Conservation (phyloP, 2,113 vertebrate genomes). For the Protobothrops flavoviridis region DNA sequence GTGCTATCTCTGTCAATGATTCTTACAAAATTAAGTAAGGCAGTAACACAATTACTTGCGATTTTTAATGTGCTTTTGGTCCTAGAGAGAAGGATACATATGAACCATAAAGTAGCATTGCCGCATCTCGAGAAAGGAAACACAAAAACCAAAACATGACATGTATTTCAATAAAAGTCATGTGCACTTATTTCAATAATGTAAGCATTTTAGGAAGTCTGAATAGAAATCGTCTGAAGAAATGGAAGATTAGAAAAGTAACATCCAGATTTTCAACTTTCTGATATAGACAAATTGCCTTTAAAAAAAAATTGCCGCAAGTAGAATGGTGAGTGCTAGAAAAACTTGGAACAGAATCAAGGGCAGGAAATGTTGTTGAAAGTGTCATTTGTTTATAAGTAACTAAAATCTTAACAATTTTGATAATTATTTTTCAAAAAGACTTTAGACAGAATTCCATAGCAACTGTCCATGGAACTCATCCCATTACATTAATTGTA, state of each 20-base stretch:
- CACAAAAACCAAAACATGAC: neutral
- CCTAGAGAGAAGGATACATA: neutral
- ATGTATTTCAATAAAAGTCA: neutral
- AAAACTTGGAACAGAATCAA: neutral
- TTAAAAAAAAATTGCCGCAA: too few species aligned
- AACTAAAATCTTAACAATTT: neutral
- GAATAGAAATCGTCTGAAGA: neutral
- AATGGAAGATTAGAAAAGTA: neutral
- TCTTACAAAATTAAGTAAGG: neutral
- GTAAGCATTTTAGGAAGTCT: neutral
- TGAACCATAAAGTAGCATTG: neutral
- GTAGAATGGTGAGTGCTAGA: neutral
- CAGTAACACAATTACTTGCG: neutral
- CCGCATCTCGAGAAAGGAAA: neutral
- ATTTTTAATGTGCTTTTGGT: neutral
- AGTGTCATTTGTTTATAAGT: neutral
- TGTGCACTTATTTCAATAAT: neutral
- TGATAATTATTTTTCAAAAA: neutral
- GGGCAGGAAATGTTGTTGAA: neutral
- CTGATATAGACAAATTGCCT: too few species aligned
- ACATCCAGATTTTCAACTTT: neutral
- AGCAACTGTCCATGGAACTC: neutral
- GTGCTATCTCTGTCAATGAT: neutral
- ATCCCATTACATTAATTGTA: neutral
- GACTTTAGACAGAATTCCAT: neutral